Base-by-base conservation (phyloP, 1,140 invertebrate genomes). In the Amyelois transitella region DNA sequence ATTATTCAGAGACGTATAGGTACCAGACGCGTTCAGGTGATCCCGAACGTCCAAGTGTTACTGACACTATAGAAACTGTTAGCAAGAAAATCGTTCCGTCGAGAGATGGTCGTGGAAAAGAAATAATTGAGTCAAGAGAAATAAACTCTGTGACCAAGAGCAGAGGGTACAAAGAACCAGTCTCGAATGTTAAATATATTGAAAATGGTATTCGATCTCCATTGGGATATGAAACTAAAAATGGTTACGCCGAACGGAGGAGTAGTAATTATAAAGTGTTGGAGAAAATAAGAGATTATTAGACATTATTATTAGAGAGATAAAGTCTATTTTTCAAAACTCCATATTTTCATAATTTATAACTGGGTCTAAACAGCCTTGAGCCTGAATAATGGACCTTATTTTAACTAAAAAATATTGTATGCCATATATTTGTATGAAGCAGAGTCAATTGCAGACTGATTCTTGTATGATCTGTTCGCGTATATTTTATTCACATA, bases 1-100 rank as follows among this genome's bases (percentile, higher is more conserved):
- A 94, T 72, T 94, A 91, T 68, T 91, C 92, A 1, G 92, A 93
- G 75, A 93, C 92, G 0, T 92, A 92, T 60, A 88, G 92, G 55
- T 92, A 92, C 60, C 91, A 91, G 0, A 92, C 92, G 7, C 88
- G 90, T 51, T 91, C 91, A 4, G 91, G 92, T 54, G 91, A 93
- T 70, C 92, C 92, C 0, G 76, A 88, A 14, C 77, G 91, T 60
- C 92, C 92, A 0, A 91, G 89, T 49, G 89, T 93, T 2, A 93
- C 92, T 6, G 92, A 93, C 66, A 93, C 92, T 0, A 91, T 92
- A 2, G 91, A 93, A 64, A 93, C 89, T 51, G 90, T 92, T 53
- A 91, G 90, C 50, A 92, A 92, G 72, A 93, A 92, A 78, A 91
- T 91, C 1, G 84, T 93, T 24, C 92, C 92, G 2, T 86, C 90